phyloP scores from a whole-genome alignment of 2,888 invertebrate genomes.

The Strigamia transsilvanica region DNA sequence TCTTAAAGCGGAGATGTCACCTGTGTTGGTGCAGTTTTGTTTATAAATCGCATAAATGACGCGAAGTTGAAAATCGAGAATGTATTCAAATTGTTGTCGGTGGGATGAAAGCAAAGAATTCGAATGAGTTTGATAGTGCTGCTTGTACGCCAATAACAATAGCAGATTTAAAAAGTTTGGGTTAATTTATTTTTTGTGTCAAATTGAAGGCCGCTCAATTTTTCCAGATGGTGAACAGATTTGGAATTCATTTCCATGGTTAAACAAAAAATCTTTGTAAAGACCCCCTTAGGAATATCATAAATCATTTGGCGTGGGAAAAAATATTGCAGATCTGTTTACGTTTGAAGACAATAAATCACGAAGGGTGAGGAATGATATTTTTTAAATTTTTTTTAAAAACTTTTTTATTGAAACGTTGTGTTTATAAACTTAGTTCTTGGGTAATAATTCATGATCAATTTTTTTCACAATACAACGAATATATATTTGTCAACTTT shows the following conservation, averaged over 20 bases:
- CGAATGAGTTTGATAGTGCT: too few relatives aligned
- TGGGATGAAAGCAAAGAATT: too few relatives aligned
- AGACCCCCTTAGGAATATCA: constrained; percentile 3
- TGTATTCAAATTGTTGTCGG: too few relatives aligned
- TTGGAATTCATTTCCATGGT: constrained; percentile 14
- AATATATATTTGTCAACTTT: too few relatives aligned
- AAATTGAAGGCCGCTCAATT: neutral
- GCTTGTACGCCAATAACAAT: too few relatives aligned
- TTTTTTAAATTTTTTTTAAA: neutral
- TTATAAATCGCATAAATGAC: too few relatives aligned
- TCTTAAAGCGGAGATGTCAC: too few relatives aligned
- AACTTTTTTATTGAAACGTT: neutral
- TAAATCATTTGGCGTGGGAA: constrained; percentile 20
- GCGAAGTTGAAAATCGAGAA: too few relatives aligned
- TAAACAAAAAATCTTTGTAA: constrained; percentile 1
- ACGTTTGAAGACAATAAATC: constrained; percentile 15
- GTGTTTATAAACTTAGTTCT: neutral
- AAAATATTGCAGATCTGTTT: constrained; percentile 20
- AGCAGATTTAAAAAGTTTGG: too few relatives aligned
- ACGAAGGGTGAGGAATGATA: neutral
- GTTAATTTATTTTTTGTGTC: too few relatives aligned
- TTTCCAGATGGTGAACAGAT: constrained; percentile 12
- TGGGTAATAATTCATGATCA: neutral
- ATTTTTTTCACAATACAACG: neutral
- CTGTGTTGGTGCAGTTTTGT: too few relatives aligned